Evolutionary conservation across 2,888 invertebrate species (phyloP), one percentile per base, ranked within the genome.

Genomic region (Strigamia crassipes): DNA sequence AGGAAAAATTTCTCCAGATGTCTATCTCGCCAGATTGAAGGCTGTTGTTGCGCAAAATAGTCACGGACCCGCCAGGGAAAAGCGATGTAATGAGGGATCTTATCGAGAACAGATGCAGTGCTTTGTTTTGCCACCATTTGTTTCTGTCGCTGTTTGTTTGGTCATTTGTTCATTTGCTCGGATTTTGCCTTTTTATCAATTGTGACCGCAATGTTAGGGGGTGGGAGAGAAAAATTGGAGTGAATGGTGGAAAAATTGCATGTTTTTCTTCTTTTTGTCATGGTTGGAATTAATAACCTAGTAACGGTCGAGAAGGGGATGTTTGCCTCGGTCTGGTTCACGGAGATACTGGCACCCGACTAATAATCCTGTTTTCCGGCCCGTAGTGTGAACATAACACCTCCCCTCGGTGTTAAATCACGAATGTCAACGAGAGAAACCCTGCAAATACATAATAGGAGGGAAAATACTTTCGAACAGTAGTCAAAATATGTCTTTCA

Each of bases 291-390:
- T 78, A 78, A 78, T 78, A 78, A 78, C 78, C 42, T 78, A 34
- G 42, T 78, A 78, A 78, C 78, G 38, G 78, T 41, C 12, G 78
- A 42, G 78, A 42, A 42, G 78, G 78, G 42, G 78, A 42, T 78
- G 78, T 78, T 78, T 78, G 78, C 78, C 78, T 38, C 78, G 41
- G 38, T 38, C 78, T 78, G 78, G 41, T 78, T 78, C 42, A 41
- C 34, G 78, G 42, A 78, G 78, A 78, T 78, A 78, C 78, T 78
- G 78, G 21, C 41, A 78, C 42, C 78, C 41, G 78, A 38, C 41
- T 41, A 38, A 41, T 78, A 78, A 78, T 78, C 78, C 78, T 78
- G 78, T 78, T 78, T 78, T 78, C 78, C 78, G 78, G 78, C 42
- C 41, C 42, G 78, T 41, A n/a, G 42, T 78, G 78, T 38, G 78